Evolutionary conservation across 2,888 invertebrate species (phyloP).

Genomic region (Cepaea hortensis): DNA sequence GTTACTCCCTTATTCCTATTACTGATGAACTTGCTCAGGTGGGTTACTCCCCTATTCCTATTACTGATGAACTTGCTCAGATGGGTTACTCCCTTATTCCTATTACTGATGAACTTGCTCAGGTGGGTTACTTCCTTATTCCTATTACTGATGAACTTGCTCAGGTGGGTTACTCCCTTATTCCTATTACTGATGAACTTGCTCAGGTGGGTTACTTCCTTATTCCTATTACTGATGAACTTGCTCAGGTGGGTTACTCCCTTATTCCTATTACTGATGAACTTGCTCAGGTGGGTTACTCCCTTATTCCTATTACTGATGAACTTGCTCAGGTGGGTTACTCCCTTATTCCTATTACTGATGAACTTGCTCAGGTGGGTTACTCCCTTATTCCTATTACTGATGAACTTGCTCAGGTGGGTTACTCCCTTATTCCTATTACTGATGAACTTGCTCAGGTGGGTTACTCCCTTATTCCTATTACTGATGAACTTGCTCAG

Average conservation of each 20-base stretch:
- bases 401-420: slow-evolving; percentile 82
- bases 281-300: slow-evolving; percentile 79
- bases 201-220: slow-evolving; percentile 74
- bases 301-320: too few relatives aligned
- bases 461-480: too few relatives aligned
- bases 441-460: slow-evolving; percentile 83
- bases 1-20: too few relatives aligned
- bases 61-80: slow-evolving; percentile 84
- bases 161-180: slow-evolving; percentile 74
- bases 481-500: slow-evolving; percentile 84
- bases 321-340: slow-evolving; percentile 80
- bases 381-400: too few relatives aligned
- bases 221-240: too few relatives aligned
- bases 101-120: slow-evolving; percentile 85
- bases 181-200: slow-evolving; percentile 87
- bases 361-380: slow-evolving; percentile 81
- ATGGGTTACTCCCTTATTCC: too few relatives aligned
- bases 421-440: too few relatives aligned
- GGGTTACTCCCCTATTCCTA: too few relatives aligned
- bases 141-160: slow-evolving; percentile 85
- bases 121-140: background rate
- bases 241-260: slow-evolving; percentile 78
- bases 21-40: slow-evolving; percentile 83
- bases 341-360: too few relatives aligned
- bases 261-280: too few relatives aligned